phyloP scores from a whole-genome alignment of 30 jellyfish, hydroid and myxozoan genomes.

The Hydractinia symbiolongicarpus region DNA sequence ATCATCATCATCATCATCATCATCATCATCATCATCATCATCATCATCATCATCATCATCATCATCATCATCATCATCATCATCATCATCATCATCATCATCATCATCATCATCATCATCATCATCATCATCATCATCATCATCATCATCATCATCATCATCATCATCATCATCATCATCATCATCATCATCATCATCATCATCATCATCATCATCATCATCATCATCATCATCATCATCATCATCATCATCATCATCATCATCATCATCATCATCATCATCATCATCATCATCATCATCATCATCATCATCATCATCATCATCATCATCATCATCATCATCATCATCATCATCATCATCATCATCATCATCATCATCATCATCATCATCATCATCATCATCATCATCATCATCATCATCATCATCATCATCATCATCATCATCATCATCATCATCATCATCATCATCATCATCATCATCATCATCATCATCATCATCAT shows the following conservation, averaged over 20 bases:
- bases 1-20: too few relatives aligned
- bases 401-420: neutral
- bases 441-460: slow-evolving; percentile 12
- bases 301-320: neutral
- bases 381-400: neutral
- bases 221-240: slow-evolving; percentile 25
- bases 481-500: slow-evolving; percentile 1
- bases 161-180: neutral
- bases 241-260: slow-evolving; percentile 31
- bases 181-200: slow-evolving; percentile 2
- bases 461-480: slow-evolving; percentile 12
- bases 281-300: neutral
- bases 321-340: neutral
- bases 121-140: neutral
- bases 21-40: too few relatives aligned
- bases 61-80: too few relatives aligned
- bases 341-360: neutral
- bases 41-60: too few relatives aligned
- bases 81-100: too few relatives aligned
- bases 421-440: neutral
- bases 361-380: neutral
- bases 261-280: slow-evolving; percentile 31
- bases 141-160: neutral
- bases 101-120: neutral
- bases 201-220: slow-evolving; percentile 20